phyloP scores from a whole-genome alignment of 2,888 invertebrate species.

The Dicyrtomina minuta region DNA sequence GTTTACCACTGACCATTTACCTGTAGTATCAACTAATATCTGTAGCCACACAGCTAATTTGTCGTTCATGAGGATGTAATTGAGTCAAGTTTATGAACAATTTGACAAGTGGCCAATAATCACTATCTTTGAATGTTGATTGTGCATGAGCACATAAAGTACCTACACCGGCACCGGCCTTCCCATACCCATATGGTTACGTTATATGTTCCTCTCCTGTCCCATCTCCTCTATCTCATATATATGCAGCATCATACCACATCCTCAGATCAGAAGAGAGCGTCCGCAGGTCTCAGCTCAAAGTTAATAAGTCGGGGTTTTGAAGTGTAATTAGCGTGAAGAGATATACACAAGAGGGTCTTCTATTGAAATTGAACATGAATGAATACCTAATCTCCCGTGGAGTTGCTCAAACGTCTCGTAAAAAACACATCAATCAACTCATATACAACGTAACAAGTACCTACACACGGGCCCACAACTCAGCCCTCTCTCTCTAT shows the following conservation, averaged over 20 bases:
- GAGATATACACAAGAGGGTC: neutral
- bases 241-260: no score
- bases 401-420: slow-evolving; percentile 19
- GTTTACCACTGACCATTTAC: neutral
- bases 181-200: no score
- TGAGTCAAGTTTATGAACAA: slow-evolving; percentile 11
- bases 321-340: slow-evolving; percentile 16
- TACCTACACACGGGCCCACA: no score
- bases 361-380: slow-evolving; percentile 25
- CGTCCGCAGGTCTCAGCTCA: no score
- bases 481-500: neutral
- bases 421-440: slow-evolving; percentile 31
- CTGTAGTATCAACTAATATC: neutral
- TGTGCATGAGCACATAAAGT: no score
- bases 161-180: no score
- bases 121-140: neutral
- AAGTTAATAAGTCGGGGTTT: slow-evolving; percentile 1
- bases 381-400: slow-evolving; percentile 20
- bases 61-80: slow-evolving; percentile 22
- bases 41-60: slow-evolving; percentile 4
- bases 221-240: no score
- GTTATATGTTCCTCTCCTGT: no score
- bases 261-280: no score
- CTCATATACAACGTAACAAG: neutral
- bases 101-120: slow-evolving; percentile 27